Evolutionary conservation across 2,888 invertebrate species (phyloP).

Genomic region (Lacanobia oleracea): DNA sequence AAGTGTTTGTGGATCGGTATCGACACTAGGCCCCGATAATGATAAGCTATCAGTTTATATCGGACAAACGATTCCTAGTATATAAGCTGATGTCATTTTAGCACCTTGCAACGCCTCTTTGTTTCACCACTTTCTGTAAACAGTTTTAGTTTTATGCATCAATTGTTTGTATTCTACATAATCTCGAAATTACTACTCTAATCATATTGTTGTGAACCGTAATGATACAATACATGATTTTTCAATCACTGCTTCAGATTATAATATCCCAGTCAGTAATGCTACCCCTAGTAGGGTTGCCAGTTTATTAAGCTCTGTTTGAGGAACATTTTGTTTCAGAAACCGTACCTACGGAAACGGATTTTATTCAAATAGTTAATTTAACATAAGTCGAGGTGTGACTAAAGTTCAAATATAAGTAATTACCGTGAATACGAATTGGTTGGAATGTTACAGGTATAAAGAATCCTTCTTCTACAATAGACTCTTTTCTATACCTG

Average conservation of each 20-base stretch:
- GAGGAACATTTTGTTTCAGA: neutral
- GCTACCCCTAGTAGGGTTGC: neutral
- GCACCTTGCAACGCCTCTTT: slow-evolving; percentile 71
- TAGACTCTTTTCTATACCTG: neutral
- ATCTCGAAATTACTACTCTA: neutral
- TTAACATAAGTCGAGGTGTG: neutral
- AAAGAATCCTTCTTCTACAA: neutral
- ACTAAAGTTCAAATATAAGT: neutral
- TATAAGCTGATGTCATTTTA: slow-evolving; percentile 75
- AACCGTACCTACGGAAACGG: too few relatives aligned
- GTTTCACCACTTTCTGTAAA: slow-evolving; percentile 64
- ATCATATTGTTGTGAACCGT: neutral
- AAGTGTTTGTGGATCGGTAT: slow-evolving; percentile 41
- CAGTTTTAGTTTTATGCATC: slow-evolving; percentile 25
- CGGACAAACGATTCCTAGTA: slow-evolving; percentile 76
- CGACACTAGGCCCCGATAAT: slow-evolving; percentile 67
- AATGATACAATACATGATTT: neutral
- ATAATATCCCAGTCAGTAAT: neutral
- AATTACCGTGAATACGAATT: neutral
- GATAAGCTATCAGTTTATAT: slow-evolving; percentile 79
- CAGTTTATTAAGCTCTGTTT: neutral
- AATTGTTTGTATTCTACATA: neutral
- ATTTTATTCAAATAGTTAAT: neutral
- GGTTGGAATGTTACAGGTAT: neutral
- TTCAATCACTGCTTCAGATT: neutral